phyloP scores from a whole-genome alignment of 2,797 vertebrate genomes.

The Rhinogobio ventralis region DNA sequence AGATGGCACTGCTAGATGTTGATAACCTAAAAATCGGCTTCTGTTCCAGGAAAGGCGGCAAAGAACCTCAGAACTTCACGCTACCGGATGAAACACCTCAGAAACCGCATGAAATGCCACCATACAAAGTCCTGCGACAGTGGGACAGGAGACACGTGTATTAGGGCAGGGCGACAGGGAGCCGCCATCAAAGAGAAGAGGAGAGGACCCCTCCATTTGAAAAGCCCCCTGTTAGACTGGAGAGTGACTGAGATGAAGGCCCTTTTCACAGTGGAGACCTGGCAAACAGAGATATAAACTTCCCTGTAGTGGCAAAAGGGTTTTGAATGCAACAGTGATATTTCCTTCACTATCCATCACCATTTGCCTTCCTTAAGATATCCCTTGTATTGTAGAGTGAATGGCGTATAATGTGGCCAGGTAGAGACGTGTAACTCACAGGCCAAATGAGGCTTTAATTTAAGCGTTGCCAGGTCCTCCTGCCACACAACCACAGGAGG shows the following conservation, averaged over 20 bases:
- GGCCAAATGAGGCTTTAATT: conserved; percentile 12
- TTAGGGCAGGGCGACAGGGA: conserved; percentile 14
- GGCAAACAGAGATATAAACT: conserved; percentile 37
- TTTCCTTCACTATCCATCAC: conserved; percentile 1
- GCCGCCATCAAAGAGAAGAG: conserved; percentile 35
- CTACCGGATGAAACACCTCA: conserved; percentile 1
- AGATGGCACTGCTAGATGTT: neutral
- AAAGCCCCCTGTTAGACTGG: conserved; percentile 32
- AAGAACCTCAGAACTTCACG: neutral
- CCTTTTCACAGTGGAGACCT: conserved; percentile 40
- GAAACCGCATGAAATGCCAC: neutral
- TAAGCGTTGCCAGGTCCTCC: neutral
- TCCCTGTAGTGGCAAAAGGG: neutral
- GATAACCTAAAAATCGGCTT: conserved; percentile 9
- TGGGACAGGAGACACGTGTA: conserved; percentile 7
- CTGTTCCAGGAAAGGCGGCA: neutral
- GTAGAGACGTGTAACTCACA: neutral
- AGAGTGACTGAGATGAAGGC: conserved; percentile 39
- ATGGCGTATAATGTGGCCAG: neutral
- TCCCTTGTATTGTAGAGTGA: neutral
- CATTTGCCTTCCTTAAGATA: neutral
- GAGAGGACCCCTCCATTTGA: conserved; percentile 35
- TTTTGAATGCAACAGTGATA: conserved; percentile 6
- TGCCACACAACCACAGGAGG: neutral
- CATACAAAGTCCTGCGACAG: neutral